phyloP scores from a whole-genome alignment of 2,888 invertebrate genomes.

The Cybosia mesomella region DNA sequence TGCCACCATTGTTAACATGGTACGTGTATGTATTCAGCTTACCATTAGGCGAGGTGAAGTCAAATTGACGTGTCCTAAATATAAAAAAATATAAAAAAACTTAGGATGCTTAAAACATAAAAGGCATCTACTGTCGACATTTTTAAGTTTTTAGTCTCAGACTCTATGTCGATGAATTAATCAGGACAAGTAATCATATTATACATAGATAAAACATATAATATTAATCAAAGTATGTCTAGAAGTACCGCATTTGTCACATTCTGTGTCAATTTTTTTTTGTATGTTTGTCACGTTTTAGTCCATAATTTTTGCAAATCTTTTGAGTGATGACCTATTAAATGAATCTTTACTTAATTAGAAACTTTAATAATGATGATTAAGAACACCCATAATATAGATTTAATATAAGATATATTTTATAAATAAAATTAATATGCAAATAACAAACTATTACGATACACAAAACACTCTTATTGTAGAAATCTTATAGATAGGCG shows the following conservation, averaged over 20 bases:
- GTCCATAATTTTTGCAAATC: background rate
- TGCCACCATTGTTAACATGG: too few relatives aligned
- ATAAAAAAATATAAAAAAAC: too few relatives aligned
- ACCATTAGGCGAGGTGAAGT: too few relatives aligned
- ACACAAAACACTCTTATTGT: slow-evolving; percentile 4
- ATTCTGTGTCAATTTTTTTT: background rate
- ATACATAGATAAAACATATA: too few relatives aligned
- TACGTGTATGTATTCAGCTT: too few relatives aligned
- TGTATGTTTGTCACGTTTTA: background rate
- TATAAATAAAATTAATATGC: background rate
- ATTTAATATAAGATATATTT: background rate
- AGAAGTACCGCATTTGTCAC: background rate
- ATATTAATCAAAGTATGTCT: background rate
- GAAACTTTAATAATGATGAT: background rate
- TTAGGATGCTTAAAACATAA: too few relatives aligned
- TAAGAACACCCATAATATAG: background rate
- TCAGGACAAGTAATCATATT: background rate
- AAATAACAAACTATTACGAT: background rate
- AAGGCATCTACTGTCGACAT: too few relatives aligned
- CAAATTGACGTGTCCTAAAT: too few relatives aligned
- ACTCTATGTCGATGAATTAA: too few relatives aligned
- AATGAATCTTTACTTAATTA: background rate
- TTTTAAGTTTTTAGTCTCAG: too few relatives aligned
- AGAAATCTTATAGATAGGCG: background rate
- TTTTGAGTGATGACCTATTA: background rate